Base-by-base conservation (phyloP, 2,797 vertebrate species). In the Anguilla anguilla region DNA sequence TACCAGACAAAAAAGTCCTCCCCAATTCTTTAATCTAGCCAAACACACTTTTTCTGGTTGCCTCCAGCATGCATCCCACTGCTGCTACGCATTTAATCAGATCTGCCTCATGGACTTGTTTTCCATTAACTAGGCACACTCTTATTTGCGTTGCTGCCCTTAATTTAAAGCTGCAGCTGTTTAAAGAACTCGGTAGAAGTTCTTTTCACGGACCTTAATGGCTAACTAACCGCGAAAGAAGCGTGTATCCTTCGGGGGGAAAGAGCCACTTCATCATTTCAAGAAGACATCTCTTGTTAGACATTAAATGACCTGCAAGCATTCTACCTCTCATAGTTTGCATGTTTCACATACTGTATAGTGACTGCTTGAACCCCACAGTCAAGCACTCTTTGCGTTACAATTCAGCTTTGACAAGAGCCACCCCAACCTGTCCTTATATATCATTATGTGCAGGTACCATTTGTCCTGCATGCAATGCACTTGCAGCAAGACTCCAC, bases 401-500 rank as follows among this genome's bases (percentile, higher is more conserved):
- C 31, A 86, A 74, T 74, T 72, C 13, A 35, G 57, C 74, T 88
- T 17, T 53, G 15, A 17, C 84, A 82, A 35, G 43, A 88, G 25
- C 59, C 59, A 61, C 85, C 84, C 53, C 19, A 39, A 13, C 31
- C 72, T 51, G 28, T 57, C 86, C 55, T 39, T 46, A 55, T 15
- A 85, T 72, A 61, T 85, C 25, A 69, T 85, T 46, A 86, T 39
- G 31, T 86, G 74, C 69, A 86, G 49, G 55, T 72, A 79, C 51
- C 64, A 77, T 64, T 35, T n/a, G 64, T 77, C 84, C 74, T 9
- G 19, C 84, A 83, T 19, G n/a, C 82, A 87, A 87, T 82, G 39
- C 79, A 28, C 74, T 87, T 74, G 87, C 86, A 90, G 83, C 81
- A n/a, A 35, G 86, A n/a, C 90, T 89, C 83, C 92, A 91, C 91